These are phyloP conservation scores for Pelochelys cantorii DNA, from an alignment of 2,797 vertebrate species.

Conservation along the genomic window DNA sequence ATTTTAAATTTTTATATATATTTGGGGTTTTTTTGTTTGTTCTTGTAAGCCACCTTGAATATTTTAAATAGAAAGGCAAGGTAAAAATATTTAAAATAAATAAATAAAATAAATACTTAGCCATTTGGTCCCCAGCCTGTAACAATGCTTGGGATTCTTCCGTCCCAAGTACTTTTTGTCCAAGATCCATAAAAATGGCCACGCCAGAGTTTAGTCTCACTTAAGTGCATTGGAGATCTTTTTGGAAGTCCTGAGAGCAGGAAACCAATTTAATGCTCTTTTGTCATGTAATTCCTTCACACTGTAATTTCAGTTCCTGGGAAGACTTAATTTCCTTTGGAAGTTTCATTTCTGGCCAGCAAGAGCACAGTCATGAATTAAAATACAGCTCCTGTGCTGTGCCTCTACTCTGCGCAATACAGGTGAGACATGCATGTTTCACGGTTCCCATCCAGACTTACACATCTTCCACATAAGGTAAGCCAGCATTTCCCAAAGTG, in stretches of 20 bases:
- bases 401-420: neutral
- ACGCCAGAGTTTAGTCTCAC: neutral
- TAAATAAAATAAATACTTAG: too few species aligned
- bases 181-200: neutral
- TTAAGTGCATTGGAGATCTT: neutral
- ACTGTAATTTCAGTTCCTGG: neutral
- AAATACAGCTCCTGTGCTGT: neutral
- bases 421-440: neutral
- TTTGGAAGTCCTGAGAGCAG: neutral
- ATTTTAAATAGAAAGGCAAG: too few species aligned
- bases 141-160: too few species aligned
- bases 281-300: neutral
- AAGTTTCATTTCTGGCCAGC: neutral
- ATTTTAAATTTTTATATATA: too few species aligned
- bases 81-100: too few species aligned
- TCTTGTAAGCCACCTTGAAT: too few species aligned
- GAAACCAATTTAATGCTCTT: neutral
- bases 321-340: neutral
- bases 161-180: neutral
- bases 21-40: too few species aligned
- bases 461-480: neutral
- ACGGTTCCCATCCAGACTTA: neutral
- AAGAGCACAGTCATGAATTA: neutral
- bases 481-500: too few species aligned
- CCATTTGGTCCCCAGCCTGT: too few species aligned